A percentile compares a stretch with the other conserved stretches of the same genome.
Evolutionary conservation across 2,797 vertebrate species (phyloP).

Genomic region (Mionectes olivaceus): DNA sequence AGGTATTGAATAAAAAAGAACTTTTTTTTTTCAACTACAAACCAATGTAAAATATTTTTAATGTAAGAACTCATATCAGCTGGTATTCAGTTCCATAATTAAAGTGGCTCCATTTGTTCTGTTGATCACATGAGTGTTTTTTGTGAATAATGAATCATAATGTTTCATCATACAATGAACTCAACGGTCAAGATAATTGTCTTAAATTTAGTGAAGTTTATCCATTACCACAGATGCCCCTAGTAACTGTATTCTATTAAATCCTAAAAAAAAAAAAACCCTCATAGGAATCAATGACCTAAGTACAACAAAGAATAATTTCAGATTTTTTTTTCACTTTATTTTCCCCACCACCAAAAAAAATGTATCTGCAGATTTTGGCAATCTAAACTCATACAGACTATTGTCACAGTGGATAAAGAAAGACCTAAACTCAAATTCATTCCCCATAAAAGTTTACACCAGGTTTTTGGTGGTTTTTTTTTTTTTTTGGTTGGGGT

Average conservation of each 20-base stretch:
- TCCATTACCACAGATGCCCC: not conserved
- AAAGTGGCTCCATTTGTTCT: not conserved
- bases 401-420: not conserved
- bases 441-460: fast-evolving
- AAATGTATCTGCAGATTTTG: not conserved
- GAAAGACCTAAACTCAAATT: not conserved
- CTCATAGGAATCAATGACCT: not conserved
- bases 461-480: not conserved
- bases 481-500: too few relatives aligned
- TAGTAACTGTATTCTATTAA: not conserved
- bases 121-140: not conserved
- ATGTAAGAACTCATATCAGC: not conserved
- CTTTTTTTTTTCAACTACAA: not conserved
- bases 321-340: not conserved
- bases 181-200: not conserved
- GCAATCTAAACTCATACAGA: not conserved
- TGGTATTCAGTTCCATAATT: not conserved
- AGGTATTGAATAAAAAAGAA: not conserved
- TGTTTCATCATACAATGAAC: not conserved
- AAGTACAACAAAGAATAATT: not conserved
- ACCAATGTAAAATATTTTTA: not conserved
- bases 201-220: not conserved
- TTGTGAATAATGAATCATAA: not conserved
- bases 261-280: not conserved
- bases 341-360: fast-evolving